Conservation (phyloP, 2,888 invertebrate genomes). For the Parelbella ahira region DNA sequence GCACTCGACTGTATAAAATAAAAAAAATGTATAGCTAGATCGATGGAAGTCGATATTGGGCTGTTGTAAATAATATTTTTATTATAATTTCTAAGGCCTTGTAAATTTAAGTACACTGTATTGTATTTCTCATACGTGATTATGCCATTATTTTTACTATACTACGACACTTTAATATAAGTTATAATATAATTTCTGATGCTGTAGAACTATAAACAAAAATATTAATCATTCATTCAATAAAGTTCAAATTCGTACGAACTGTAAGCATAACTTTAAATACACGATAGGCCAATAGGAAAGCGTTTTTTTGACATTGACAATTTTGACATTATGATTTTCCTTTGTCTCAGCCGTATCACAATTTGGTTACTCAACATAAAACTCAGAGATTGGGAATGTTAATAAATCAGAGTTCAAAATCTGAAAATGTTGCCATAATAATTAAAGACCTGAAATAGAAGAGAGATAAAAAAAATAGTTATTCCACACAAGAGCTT, state of each 20-base stretch:
- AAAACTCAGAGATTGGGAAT: constrained; percentile 21
- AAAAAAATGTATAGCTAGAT: constrained; percentile 64
- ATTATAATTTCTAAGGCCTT: constrained; percentile 45
- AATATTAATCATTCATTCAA: too few species aligned
- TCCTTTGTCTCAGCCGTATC: constrained; percentile 12
- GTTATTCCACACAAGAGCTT: constrained; percentile 22
- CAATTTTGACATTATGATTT: constrained; percentile 12
- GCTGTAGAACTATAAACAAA: too few species aligned
- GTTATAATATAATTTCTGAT: constrained; percentile 9
- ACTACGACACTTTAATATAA: constrained; percentile 3
- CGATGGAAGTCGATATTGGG: constrained; percentile 46
- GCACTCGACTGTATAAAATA: constrained; percentile 51
- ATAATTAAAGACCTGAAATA: constrained; percentile 13
- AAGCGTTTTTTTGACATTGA: too few species aligned
- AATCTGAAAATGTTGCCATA: constrained; percentile 25
- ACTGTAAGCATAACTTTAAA: too few species aligned
- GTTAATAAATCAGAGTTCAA: constrained; percentile 13
- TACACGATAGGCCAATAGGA: too few species aligned
- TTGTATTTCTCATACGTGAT: constrained; percentile 35
- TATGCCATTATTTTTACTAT: constrained; percentile 37
- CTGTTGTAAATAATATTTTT: constrained; percentile 70
- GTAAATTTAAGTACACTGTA: constrained; percentile 34
- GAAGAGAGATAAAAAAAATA: constrained; percentile 10
- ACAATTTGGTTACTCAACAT: too few species aligned
- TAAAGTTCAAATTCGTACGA: too few species aligned